These are phyloP conservation scores for Mystacides longicornis DNA, from an alignment of 2,888 invertebrate species.

Conservation along the genomic window DNA sequence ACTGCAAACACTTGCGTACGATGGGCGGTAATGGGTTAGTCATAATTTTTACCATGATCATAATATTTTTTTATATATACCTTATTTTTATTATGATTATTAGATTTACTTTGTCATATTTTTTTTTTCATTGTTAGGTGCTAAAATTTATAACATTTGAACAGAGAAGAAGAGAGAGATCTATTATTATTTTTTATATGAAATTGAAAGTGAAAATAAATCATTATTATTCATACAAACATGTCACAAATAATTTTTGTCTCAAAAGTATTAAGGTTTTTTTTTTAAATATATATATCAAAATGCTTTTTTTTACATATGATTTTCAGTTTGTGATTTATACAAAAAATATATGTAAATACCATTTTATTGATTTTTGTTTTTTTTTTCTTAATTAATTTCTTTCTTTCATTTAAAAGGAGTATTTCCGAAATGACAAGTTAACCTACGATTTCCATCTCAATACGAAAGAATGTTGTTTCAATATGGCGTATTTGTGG, in stretches of 20 bases:
- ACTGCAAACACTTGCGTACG: too few relatives aligned
- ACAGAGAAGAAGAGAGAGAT: neutral
- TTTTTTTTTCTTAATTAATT: neutral
- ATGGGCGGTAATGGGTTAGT: too few relatives aligned
- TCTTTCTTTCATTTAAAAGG: too few relatives aligned
- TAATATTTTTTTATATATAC: neutral
- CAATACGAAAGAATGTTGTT: too few relatives aligned
- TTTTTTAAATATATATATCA: neutral
- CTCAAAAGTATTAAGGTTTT: neutral
- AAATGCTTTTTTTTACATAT: neutral
- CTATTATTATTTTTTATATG: neutral
- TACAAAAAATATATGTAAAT: neutral
- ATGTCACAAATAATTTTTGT: neutral
- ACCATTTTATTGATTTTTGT: neutral
- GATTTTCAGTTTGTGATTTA: neutral
- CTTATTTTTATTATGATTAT: slow-evolving; percentile 1
- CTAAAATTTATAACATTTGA: neutral
- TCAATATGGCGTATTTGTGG: too few relatives aligned
- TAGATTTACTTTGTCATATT: too few relatives aligned
- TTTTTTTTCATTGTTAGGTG: neutral
- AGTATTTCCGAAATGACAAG: too few relatives aligned
- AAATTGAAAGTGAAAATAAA: neutral
- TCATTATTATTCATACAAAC: neutral
- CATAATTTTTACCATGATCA: neutral
- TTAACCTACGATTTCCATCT: too few relatives aligned